A percentile compares a stretch with the other conserved stretches of the same genome.
These are phyloP conservation scores for Echinarachnius parma DNA, from an alignment of 53 echinoderm and acorn worm species.

Conservation along the genomic window DNA sequence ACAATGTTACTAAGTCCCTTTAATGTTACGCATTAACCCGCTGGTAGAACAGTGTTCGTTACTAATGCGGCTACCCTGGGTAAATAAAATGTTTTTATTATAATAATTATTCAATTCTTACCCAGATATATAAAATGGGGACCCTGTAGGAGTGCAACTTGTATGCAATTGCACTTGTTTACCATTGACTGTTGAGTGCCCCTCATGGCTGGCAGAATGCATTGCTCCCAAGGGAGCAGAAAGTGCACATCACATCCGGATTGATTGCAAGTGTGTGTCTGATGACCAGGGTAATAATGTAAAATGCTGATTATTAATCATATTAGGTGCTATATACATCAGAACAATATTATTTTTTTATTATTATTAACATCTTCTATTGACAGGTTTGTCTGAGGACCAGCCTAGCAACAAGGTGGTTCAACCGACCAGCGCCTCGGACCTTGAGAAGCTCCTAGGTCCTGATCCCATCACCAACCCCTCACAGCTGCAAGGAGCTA, in stretches of 20 bases:
- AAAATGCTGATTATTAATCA: background rate
- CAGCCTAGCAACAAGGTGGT: constrained; percentile 58
- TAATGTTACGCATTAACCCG: too few species aligned
- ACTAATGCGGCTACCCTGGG: too few species aligned
- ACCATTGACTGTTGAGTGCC: too few species aligned
- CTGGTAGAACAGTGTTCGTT: too few species aligned
- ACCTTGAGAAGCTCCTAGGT: constrained; percentile 71
- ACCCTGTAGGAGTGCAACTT: too few species aligned
- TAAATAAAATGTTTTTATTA: too few species aligned
- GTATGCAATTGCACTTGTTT: too few species aligned
- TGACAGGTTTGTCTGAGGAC: constrained; percentile 14
- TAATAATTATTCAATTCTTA: too few species aligned
- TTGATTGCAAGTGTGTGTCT: background rate
- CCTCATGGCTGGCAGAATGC: too few species aligned
- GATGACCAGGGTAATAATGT: background rate
- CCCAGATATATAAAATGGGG: too few species aligned
- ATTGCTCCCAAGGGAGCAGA: background rate
- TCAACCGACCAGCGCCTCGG: constrained; percentile 71
- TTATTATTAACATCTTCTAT: too few species aligned
- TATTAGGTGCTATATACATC: background rate
- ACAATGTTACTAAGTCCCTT: too few species aligned
- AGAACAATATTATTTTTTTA: background rate
- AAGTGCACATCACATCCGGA: background rate
- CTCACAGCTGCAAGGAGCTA: background rate
- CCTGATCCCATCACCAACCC: constrained; percentile 34